Percentiles rank a stretch among this genome's conserved stretches.
phyloP scores from a whole-genome alignment of 1,140 invertebrate species.

The Drosophila prosaltans region DNA sequence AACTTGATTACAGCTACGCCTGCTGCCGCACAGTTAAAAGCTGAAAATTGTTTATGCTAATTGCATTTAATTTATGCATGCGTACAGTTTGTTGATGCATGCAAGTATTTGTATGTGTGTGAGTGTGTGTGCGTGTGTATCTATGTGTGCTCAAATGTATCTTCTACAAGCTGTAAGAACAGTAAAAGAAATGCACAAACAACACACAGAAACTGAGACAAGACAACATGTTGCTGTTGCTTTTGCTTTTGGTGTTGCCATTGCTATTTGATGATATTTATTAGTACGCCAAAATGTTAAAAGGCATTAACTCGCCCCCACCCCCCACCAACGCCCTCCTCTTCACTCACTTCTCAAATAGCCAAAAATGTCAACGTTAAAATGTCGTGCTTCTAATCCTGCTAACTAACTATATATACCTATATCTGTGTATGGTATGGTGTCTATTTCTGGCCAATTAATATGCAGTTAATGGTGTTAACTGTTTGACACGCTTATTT shows the following conservation, averaged over 20 bases:
- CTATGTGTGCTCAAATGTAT: constrained; percentile 34
- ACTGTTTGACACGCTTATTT: constrained; percentile 74
- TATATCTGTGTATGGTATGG: constrained; percentile 20
- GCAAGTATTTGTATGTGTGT: constrained; percentile 18
- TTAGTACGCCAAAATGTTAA: constrained; percentile 40
- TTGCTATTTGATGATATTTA: constrained; percentile 56
- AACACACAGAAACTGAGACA: constrained; percentile 21
- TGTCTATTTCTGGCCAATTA: constrained; percentile 78
- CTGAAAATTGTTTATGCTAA: constrained; percentile 81
- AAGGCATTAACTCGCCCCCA: neutral
- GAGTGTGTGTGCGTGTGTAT: constrained; percentile 23
- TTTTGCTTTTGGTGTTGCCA: constrained; percentile 7
- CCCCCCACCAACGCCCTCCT: neutral
- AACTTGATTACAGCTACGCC: constrained; percentile 44
- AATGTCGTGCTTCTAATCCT: constrained; percentile 65
- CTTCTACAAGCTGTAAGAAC: constrained; percentile 55
- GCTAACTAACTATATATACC: neutral
- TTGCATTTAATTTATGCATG: constrained; percentile 80
- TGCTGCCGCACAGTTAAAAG: constrained; percentile 52
- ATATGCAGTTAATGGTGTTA: constrained; percentile 80
- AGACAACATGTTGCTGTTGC: constrained; percentile 33
- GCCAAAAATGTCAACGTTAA: constrained; percentile 24
- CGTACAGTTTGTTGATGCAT: constrained; percentile 37
- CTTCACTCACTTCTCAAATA: too few species aligned
- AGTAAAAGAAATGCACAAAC: constrained; percentile 44